phyloP scores from a whole-genome alignment of 1,140 invertebrate genomes.

The Drosophila baimaii region DNA sequence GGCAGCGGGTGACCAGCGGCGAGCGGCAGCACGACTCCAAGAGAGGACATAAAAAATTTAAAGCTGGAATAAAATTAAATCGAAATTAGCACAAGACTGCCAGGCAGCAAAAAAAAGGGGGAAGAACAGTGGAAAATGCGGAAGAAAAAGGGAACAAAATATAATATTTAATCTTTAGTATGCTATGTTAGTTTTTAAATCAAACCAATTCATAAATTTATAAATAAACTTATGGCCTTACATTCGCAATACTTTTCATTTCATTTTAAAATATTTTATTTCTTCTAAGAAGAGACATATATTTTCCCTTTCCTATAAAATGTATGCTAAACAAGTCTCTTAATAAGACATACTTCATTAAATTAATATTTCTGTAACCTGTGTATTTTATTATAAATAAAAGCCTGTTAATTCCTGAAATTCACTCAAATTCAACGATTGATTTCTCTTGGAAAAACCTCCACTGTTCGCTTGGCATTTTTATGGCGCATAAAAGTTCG shows the following conservation, averaged over 20 bases:
- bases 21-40: slow-evolving; percentile 10
- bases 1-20: not conserved
- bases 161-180: too few relatives aligned
- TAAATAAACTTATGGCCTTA: not conserved
- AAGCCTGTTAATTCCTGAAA: too few relatives aligned
- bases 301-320: not conserved
- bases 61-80: slow-evolving; percentile 70
- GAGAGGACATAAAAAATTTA: slow-evolving; percentile 55
- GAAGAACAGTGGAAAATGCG: slow-evolving; percentile 1
- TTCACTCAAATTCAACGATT: not conserved
- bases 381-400: too few relatives aligned
- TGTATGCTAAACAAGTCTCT: not conserved
- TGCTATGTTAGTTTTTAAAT: too few relatives aligned
- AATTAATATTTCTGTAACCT: not conserved
- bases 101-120: slow-evolving; percentile 10
- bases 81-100: slow-evolving; percentile 67
- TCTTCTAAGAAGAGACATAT: not conserved
- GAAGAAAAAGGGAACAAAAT: not conserved
- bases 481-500: slow-evolving; percentile 73
- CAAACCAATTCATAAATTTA: not conserved
- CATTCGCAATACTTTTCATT: too few relatives aligned
- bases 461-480: slow-evolving; percentile 30
- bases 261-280: not conserved
- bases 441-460: not conserved
- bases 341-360: too few relatives aligned